These are phyloP conservation scores for Latrodectus hesperus DNA, from an alignment of 2,888 invertebrate genomes.

Conservation along the genomic window DNA sequence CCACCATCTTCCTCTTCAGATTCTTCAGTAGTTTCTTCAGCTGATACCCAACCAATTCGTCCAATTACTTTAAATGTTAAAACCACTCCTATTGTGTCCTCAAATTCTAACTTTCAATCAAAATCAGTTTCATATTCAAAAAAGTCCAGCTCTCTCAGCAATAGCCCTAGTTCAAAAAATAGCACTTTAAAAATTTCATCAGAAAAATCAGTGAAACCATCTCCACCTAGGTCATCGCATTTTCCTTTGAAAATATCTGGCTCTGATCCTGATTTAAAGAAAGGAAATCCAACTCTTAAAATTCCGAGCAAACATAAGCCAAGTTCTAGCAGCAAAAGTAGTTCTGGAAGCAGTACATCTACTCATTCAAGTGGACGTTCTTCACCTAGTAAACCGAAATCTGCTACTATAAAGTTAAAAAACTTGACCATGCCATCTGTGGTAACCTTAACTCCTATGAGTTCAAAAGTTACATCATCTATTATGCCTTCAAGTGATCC, in stretches of 20 bases:
- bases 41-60: constrained; percentile 63
- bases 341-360: constrained; percentile 34
- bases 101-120: constrained; percentile 61
- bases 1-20: constrained; percentile 68
- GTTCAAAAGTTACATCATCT: constrained; percentile 55
- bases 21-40: constrained; percentile 49
- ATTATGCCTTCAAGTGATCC: constrained; percentile 36
- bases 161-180: constrained; percentile 59
- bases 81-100: constrained; percentile 48
- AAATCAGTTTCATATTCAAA: constrained; percentile 65
- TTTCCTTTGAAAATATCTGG: constrained; percentile 60
- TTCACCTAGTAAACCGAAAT: constrained; percentile 69
- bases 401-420: constrained; percentile 70
- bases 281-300: constrained; percentile 64
- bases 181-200: constrained; percentile 28
- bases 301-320: constrained; percentile 70
- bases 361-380: constrained; percentile 60
- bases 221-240: constrained; percentile 59
- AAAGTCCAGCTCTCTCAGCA: constrained; percentile 59
- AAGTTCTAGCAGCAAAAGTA: constrained; percentile 66
- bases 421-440: constrained; percentile 67
- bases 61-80: constrained; percentile 70
- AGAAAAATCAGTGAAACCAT: constrained; percentile 60
- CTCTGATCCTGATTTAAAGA: constrained; percentile 59
- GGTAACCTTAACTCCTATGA: constrained; percentile 63